Conservation (phyloP, 2,113 vertebrate species). For the Platysternon megacephalum region DNA sequence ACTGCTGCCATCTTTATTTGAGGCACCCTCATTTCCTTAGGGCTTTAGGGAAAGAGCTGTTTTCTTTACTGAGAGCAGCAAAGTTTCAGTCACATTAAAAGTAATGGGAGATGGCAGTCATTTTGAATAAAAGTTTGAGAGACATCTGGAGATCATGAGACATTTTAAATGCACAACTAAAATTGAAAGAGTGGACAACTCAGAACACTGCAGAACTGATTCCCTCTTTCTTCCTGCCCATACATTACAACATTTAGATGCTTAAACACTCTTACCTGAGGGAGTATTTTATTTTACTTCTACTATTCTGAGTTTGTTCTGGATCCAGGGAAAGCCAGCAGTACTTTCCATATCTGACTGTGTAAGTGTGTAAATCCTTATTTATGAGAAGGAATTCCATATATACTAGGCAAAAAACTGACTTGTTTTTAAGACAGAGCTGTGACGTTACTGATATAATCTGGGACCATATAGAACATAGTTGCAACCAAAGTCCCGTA, state of each 20-base stretch:
- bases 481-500: no score
- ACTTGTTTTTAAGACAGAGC: no score
- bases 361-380: neutral
- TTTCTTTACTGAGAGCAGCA: no score
- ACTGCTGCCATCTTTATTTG: no score
- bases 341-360: neutral
- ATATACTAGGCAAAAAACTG: neutral
- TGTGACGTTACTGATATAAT: no score
- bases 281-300: neutral
- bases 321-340: neutral
- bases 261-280: neutral
- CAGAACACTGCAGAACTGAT: neutral
- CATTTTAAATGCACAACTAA: neutral
- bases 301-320: neutral
- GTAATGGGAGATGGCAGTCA: neutral
- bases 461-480: no score
- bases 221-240: neutral
- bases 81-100: neutral
- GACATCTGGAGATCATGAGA: no score
- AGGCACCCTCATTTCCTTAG: no score
- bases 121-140: neutral
- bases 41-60: no score
- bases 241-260: neutral
- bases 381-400: neutral
- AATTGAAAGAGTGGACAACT: neutral